These are phyloP conservation scores for Chloropsis hardwickii DNA, from an alignment of 2,113 vertebrate genomes.

Conservation along the genomic window DNA sequence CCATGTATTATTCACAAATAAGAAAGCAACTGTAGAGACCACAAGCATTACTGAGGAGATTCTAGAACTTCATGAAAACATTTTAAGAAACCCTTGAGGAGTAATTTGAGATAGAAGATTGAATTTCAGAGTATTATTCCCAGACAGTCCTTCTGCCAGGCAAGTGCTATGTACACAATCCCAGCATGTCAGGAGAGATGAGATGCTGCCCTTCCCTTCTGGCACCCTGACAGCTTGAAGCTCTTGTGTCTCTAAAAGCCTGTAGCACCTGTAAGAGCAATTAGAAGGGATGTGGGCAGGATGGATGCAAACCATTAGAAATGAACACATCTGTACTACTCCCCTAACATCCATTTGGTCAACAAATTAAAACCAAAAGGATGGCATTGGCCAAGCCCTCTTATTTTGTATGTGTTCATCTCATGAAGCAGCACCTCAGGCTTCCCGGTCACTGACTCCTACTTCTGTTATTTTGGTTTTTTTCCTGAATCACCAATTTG, in stretches of 20 bases:
- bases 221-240: background rate
- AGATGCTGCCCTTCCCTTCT: background rate
- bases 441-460: background rate
- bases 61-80: background rate
- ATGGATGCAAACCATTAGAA: background rate
- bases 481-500: background rate
- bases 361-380: background rate
- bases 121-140: background rate
- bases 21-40: background rate
- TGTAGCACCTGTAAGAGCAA: background rate
- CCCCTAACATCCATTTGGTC: background rate
- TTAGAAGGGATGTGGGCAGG: background rate
- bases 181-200: background rate
- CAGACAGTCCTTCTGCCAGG: background rate
- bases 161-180: background rate
- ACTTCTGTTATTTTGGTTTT: background rate
- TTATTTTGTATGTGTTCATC: background rate
- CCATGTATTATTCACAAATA: background rate
- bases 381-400: background rate
- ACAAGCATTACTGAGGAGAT: background rate
- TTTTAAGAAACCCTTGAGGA: background rate
- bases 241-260: background rate
- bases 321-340: background rate
- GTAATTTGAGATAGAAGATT: background rate
- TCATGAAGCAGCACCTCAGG: background rate